Conservation (phyloP, 2,888 invertebrate genomes). For the Beris chalybata region DNA sequence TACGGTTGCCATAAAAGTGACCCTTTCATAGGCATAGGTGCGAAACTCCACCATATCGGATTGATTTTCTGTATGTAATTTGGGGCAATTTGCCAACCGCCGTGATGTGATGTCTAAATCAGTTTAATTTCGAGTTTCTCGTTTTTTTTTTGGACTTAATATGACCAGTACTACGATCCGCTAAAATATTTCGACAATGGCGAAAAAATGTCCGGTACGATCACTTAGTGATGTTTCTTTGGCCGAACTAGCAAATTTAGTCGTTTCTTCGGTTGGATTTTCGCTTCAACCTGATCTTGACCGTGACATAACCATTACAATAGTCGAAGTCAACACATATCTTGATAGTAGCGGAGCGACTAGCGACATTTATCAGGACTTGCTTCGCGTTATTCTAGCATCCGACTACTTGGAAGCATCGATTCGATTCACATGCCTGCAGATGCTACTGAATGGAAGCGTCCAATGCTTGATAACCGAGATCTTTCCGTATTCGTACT, state of each 20-base stretch:
- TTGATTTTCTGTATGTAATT: too few relatives aligned
- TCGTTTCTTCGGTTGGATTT: slow-evolving; percentile 65
- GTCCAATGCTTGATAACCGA: slow-evolving; percentile 68
- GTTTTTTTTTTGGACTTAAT: too few relatives aligned
- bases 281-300: slow-evolving; percentile 60
- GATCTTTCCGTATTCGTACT: slow-evolving; percentile 72
- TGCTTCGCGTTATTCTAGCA: slow-evolving; percentile 65
- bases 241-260: slow-evolving; percentile 63
- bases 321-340: slow-evolving; percentile 64
- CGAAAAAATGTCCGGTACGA: slow-evolving; percentile 65
- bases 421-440: slow-evolving; percentile 67
- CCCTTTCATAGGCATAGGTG: too few relatives aligned
- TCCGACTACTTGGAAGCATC: slow-evolving; percentile 70
- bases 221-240: slow-evolving; percentile 64
- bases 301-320: slow-evolving; percentile 62
- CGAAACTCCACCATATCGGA: too few relatives aligned
- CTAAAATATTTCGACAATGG: slow-evolving; percentile 56
- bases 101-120: too few relatives aligned
- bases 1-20: too few relatives aligned
- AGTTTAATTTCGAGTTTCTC: too few relatives aligned
- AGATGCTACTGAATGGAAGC: slow-evolving; percentile 66
- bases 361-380: slow-evolving; percentile 69
- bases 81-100: too few relatives aligned
- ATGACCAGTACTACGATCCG: too few relatives aligned
- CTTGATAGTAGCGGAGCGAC: slow-evolving; percentile 65